Conservation (phyloP, 2,888 invertebrate species). For the Hypolimnas misippus region DNA sequence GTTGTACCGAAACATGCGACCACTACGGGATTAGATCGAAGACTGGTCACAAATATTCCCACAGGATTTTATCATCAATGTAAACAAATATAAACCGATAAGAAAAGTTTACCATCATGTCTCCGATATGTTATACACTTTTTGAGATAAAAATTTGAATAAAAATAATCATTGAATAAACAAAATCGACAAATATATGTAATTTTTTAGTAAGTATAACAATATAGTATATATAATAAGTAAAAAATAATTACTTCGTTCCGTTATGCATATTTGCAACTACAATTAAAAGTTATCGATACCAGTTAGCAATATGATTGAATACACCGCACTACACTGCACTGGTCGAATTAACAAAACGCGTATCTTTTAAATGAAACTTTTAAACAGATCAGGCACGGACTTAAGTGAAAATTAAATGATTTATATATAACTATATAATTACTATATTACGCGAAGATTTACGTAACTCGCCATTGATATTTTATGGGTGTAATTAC, state of each 20-base stretch:
- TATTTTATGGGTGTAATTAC: not conserved
- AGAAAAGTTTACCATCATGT: constrained; percentile 42
- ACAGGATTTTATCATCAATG: constrained; percentile 30
- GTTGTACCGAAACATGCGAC: constrained; percentile 20
- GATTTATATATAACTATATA: not conserved
- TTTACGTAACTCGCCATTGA: not conserved
- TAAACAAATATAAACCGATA: constrained; percentile 40
- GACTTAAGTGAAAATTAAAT: not conserved
- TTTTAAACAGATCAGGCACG: constrained; percentile 17
- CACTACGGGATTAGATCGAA: not conserved
- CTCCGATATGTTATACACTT: constrained; percentile 15
- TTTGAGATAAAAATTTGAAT: constrained; percentile 21
- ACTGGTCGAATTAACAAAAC: constrained; percentile 8
- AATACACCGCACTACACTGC: constrained; percentile 9
- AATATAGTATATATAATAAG: not conserved
- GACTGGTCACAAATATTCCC: constrained; percentile 41
- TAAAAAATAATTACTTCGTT: constrained; percentile 1
- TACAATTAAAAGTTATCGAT: not conserved
- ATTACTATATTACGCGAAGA: constrained; percentile 4
- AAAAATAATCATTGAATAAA: not conserved
- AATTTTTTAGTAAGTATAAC: no score
- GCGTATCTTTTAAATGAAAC: constrained; percentile 9
- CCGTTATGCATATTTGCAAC: not conserved
- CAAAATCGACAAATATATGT: not conserved
- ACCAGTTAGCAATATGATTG: not conserved